phyloP scores from a whole-genome alignment of 2,888 invertebrate species.

The Alloplasta piceator region DNA sequence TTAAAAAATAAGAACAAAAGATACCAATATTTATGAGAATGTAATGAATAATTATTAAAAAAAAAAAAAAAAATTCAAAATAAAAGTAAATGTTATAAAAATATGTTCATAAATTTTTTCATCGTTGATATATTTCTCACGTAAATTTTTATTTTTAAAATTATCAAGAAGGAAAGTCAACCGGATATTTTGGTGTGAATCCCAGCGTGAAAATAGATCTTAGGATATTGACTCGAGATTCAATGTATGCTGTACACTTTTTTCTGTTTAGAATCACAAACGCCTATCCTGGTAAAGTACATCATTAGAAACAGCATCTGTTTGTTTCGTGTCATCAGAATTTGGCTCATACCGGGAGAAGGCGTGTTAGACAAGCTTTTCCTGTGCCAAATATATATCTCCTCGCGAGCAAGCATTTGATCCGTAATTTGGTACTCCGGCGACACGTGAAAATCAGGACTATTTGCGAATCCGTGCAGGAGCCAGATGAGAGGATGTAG shows the following conservation, averaged over 20 bases:
- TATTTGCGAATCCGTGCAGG: conserved; percentile 54
- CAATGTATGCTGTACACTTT: neutral
- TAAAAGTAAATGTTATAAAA: too few species aligned
- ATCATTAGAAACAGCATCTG: conserved; percentile 34
- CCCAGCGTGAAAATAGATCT: too few species aligned
- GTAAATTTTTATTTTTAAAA: too few species aligned
- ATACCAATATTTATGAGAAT: too few species aligned
- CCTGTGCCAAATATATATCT: conserved; percentile 39
- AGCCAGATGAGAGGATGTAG: conserved; percentile 12
- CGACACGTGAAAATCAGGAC: conserved; percentile 59
- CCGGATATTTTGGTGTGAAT: too few species aligned
- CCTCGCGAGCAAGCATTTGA: conserved; percentile 49
- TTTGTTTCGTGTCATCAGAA: conserved; percentile 41
- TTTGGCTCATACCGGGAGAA: conserved; percentile 1
- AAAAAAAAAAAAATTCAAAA: too few species aligned
- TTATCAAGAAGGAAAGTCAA: too few species aligned
- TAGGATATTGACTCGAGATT: too few species aligned
- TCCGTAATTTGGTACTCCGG: conserved; percentile 55
- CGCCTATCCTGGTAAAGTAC: neutral
- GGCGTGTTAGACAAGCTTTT: conserved; percentile 11
- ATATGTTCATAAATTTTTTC: too few species aligned
- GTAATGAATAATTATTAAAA: too few species aligned
- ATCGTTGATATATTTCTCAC: too few species aligned
- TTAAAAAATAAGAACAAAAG: too few species aligned
- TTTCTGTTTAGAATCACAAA: neutral